These are phyloP conservation scores for Orthosia gracilis DNA, from an alignment of 2,888 invertebrate genomes.

Conservation along the genomic window DNA sequence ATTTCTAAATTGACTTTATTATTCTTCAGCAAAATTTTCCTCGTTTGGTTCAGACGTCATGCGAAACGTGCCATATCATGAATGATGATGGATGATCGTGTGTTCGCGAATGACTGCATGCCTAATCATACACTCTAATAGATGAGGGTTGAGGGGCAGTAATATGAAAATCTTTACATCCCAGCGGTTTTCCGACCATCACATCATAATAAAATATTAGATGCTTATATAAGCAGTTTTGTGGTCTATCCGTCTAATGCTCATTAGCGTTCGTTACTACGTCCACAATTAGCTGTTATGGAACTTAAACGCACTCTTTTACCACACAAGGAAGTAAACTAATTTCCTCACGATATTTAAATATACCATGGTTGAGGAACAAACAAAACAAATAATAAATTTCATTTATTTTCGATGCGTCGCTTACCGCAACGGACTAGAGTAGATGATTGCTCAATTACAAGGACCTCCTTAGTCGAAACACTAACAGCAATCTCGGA, in stretches of 20 bases:
- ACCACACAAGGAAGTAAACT: constrained; percentile 60
- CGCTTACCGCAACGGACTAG: constrained; percentile 89
- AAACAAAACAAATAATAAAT: constrained; percentile 87
- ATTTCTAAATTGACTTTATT: constrained; percentile 7
- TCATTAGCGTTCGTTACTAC: constrained; percentile 12
- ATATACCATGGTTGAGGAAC: constrained; percentile 72
- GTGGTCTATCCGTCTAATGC: neutral
- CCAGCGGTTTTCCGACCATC: neutral
- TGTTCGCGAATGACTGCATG: constrained; percentile 57
- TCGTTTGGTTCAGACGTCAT: constrained; percentile 21
- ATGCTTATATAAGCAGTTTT: constrained; percentile 2
- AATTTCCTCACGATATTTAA: constrained; percentile 73
- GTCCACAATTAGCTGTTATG: neutral
- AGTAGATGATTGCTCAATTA: constrained; percentile 91
- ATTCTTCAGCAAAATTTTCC: neutral
- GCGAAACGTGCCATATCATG: constrained; percentile 8
- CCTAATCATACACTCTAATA: constrained; percentile 48
- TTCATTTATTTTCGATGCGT: constrained; percentile 88
- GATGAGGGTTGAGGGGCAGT: constrained; percentile 14
- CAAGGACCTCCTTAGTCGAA: constrained; percentile 90
- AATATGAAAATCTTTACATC: constrained; percentile 24
- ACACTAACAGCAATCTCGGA: constrained; percentile 79
- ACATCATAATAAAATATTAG: constrained; percentile 22
- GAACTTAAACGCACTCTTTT: constrained; percentile 4
- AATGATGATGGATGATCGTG: constrained; percentile 35